These are phyloP conservation scores for Peromyscus maniculatus DNA, from an alignment of 2,113 vertebrate species.

Conservation along the genomic window DNA sequence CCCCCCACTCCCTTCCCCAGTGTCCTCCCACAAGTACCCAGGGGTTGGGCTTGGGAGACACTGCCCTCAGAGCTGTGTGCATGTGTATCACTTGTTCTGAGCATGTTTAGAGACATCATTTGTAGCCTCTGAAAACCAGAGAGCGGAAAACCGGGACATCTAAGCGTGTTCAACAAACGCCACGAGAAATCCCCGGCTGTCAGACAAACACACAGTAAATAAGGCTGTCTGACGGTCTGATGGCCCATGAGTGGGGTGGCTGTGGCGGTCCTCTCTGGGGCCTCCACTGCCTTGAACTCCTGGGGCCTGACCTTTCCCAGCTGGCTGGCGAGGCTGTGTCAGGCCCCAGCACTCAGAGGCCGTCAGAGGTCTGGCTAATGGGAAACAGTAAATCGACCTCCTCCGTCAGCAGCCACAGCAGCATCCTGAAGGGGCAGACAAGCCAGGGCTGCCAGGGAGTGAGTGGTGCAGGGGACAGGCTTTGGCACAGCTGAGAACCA, in stretches of 20 bases:
- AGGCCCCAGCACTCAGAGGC: neutral
- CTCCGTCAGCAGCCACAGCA: neutral
- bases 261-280: neutral
- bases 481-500: neutral
- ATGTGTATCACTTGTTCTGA: neutral
- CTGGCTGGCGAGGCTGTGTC: neutral
- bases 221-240: neutral
- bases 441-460: neutral
- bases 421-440: neutral
- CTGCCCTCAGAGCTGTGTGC: neutral
- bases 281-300: neutral
- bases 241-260: neutral
- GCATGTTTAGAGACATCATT: neutral
- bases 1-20: neutral
- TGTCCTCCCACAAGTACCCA: neutral
- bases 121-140: neutral
- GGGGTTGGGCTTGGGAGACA: neutral
- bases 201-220: constrained; percentile 1
- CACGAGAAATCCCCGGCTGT: neutral
- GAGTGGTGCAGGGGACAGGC: neutral
- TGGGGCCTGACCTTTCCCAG: constrained; percentile 57
- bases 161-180: neutral
- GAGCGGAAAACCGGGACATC: neutral
- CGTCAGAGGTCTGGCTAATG: constrained; percentile 39
- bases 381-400: neutral